A percentile compares a stretch with the other conserved stretches of the same genome.
phyloP scores from a whole-genome alignment of 1,140 invertebrate species.

The Gryllus bimaculatus region DNA sequence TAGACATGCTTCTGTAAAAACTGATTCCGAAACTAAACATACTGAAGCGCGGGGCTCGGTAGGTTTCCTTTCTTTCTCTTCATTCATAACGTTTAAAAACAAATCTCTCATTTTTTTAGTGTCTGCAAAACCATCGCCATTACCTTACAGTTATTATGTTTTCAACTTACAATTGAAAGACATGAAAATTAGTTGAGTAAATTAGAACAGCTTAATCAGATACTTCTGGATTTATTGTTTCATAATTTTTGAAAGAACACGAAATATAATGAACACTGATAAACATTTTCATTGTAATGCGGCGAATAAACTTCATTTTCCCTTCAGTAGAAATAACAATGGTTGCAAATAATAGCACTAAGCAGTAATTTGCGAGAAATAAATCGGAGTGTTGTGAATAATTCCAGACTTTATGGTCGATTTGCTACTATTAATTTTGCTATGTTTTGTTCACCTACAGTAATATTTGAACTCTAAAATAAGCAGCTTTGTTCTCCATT shows the following conservation, averaged over 20 bases:
- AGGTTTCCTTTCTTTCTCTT: neutral
- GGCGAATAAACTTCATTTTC: neutral
- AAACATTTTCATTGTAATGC: neutral
- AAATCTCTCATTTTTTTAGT: neutral
- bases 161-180: neutral
- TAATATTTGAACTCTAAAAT: no score
- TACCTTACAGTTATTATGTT: neutral
- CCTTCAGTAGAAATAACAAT: neutral
- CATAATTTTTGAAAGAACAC: neutral
- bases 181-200: neutral
- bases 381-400: no score
- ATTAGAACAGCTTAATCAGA: no score
- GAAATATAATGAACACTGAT: neutral
- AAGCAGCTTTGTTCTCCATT: no score
- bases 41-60: no score
- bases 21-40: neutral
- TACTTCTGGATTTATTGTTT: no score
- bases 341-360: neutral
- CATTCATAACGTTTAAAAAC: neutral
- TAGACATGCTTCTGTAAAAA: no score
- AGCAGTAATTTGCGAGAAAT: no score
- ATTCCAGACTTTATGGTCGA: no score
- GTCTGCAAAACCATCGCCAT: neutral
- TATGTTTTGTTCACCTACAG: no score
- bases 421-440: no score